Conservation (phyloP, 1,140 invertebrate genomes). For the Drosophila kikkawai region DNA sequence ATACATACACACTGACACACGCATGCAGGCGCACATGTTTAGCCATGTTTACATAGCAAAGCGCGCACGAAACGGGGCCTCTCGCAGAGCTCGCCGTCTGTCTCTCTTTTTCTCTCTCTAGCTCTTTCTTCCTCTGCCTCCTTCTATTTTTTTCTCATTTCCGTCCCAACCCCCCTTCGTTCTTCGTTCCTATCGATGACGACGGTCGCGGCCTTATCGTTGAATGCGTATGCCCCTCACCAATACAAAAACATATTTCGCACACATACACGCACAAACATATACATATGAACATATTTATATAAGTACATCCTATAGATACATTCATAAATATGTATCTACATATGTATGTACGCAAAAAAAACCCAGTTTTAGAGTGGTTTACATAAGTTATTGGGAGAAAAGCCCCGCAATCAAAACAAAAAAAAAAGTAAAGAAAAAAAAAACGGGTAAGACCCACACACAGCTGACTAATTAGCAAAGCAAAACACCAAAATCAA, state of each 20-base stretch:
- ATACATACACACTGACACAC: conserved; percentile 17
- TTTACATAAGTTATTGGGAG: conserved; percentile 22
- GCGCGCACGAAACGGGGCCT: conserved; percentile 74
- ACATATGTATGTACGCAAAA: background rate
- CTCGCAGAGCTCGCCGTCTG: conserved; percentile 34
- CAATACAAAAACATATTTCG: conserved; percentile 33
- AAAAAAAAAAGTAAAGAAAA: background rate
- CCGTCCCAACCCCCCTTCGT: background rate
- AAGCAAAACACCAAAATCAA: conserved; percentile 45
- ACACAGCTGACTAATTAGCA: conserved; percentile 68
- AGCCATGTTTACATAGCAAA: conserved; percentile 78
- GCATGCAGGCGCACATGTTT: conserved; percentile 51
- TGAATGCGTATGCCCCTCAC: conserved; percentile 52
- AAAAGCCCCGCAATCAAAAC: conserved; percentile 11
- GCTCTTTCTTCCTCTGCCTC: conserved; percentile 25
- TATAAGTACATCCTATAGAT: background rate
- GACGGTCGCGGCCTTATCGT: conserved; percentile 52
- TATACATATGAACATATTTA: background rate
- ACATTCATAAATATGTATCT: background rate
- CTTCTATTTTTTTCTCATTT: conserved; percentile 5
- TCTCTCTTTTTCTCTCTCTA: conserved; percentile 5
- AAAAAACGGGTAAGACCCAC: conserved; percentile 42
- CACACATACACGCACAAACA: conserved; percentile 2
- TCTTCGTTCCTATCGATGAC: conserved; percentile 38
- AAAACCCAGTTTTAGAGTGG: conserved; percentile 14